Base-by-base conservation (phyloP, 1,140 invertebrate genomes). In the Lordiphosa clarofinis region DNA sequence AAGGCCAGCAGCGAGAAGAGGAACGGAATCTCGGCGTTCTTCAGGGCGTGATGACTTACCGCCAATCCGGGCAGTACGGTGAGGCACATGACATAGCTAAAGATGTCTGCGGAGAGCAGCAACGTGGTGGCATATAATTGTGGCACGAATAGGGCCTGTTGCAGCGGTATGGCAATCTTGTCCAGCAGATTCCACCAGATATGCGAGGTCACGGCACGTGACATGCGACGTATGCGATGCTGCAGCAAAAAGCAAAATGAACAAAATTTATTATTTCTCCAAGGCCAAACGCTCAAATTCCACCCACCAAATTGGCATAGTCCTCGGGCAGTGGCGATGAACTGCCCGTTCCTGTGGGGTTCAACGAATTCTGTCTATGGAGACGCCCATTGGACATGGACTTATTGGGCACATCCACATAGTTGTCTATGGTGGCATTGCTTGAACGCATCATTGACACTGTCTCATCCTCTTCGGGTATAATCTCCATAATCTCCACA, bases 401-500 rank as follows among this genome's bases (percentile, higher is more conserved):
- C 21, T 88, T 88, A 43, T 76, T 55, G 3, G 74, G 66, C n/a
- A 66, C 61, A 12, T 39, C 35, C 28, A 60, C 73, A 13, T 81
- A 87, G 35, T 88, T 88, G 39, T 88, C 84, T 7, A 88, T 88
- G 13, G 87, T 88, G 5, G 81, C 84, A 42, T 70, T 84, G 47
- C 87, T 88, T 4, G 87, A 86, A 8, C 87, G 73, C 66, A 88
- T 76, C 21, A 87, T 75, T 31, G 87, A 88, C 19, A 87, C 59
- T 11, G 66, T 88, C 37, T 88, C 87, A 38, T 88, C 87, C 62
- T 88, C 87, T 56, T 88, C 87, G 36, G 87, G 87, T 52, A 88
- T 88, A 8, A 88, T 88, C 48, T 88, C 87, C 87, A 88, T 88
- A 7, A 88, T 88, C 49, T 88, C 87, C 9, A 88, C 87, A 7